phyloP scores from a whole-genome alignment of 2,797 vertebrate species.

The Odontamblyopus rebecca region DNA sequence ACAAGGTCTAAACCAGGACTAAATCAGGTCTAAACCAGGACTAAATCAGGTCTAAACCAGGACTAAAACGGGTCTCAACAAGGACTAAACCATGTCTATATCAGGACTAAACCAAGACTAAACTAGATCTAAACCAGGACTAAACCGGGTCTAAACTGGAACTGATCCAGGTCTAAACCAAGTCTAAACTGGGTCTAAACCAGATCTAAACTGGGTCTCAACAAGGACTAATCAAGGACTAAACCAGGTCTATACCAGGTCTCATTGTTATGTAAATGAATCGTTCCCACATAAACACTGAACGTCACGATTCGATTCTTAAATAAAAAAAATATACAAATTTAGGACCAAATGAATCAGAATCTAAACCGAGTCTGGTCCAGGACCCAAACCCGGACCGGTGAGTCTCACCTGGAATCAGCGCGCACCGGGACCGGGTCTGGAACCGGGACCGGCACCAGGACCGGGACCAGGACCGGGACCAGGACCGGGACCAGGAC shows the following conservation, averaged over 20 bases:
- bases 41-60: neutral
- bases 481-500: neutral
- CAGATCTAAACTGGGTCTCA: neutral
- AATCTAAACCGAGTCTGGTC: neutral
- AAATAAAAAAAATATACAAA: neutral
- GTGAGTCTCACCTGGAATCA: neutral
- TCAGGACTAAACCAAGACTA: too few relatives aligned
- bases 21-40: too few relatives aligned
- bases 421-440: too few relatives aligned
- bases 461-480: too few relatives aligned
- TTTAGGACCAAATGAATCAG: neutral
- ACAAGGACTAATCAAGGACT: too few relatives aligned
- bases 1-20: too few relatives aligned
- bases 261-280: slow-evolving; percentile 4
- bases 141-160: neutral
- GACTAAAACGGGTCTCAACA: neutral
- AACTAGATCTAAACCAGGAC: too few relatives aligned
- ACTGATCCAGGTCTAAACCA: too few relatives aligned
- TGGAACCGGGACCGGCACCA: too few relatives aligned
- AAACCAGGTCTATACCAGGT: neutral
- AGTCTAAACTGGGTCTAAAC: neutral
- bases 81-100: neutral
- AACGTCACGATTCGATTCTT: neutral
- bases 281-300: neutral
- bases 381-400: too few relatives aligned